phyloP scores from a whole-genome alignment of 2,797 vertebrate species.

The Phoebastria nigripes region DNA sequence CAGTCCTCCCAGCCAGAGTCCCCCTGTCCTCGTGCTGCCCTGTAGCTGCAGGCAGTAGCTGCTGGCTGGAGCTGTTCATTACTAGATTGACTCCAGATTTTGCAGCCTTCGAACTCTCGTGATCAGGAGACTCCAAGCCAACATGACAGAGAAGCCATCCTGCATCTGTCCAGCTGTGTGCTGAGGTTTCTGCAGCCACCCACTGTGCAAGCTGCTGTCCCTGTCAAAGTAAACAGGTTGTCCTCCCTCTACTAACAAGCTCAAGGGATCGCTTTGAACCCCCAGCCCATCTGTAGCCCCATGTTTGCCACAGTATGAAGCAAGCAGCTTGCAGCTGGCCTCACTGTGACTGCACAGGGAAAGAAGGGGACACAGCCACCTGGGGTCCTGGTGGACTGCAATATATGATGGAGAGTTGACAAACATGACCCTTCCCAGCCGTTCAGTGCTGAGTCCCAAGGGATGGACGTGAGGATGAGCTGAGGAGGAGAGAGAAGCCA shows the following conservation, averaged over 20 bases:
- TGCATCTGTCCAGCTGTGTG: neutral
- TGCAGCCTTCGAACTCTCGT: neutral
- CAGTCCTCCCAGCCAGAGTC: neutral
- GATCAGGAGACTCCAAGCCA: neutral
- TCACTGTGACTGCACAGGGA: rapidly evolving
- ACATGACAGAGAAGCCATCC: neutral
- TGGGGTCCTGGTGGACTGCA: neutral
- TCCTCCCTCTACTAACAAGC: neutral
- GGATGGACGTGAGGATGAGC: rapidly evolving
- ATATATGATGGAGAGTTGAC: neutral
- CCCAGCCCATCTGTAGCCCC: neutral
- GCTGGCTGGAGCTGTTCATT: neutral
- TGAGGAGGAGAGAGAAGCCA: neutral
- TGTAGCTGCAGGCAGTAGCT: rapidly evolving
- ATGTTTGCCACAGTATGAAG: neutral
- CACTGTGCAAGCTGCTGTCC: neutral
- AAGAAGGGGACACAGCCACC: neutral
- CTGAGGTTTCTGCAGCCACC: neutral
- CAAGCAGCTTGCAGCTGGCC: neutral
- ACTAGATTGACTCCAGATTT: neutral
- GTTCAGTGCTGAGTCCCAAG: neutral
- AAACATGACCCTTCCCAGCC: neutral
- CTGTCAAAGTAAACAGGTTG: constrained; percentile 11
- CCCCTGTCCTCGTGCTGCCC: neutral
- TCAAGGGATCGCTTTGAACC: neutral